Percentiles rank a stretch among this genome's conserved stretches.
Conservation (phyloP, 2,797 vertebrate species). For the Sandelia bainsii region DNA sequence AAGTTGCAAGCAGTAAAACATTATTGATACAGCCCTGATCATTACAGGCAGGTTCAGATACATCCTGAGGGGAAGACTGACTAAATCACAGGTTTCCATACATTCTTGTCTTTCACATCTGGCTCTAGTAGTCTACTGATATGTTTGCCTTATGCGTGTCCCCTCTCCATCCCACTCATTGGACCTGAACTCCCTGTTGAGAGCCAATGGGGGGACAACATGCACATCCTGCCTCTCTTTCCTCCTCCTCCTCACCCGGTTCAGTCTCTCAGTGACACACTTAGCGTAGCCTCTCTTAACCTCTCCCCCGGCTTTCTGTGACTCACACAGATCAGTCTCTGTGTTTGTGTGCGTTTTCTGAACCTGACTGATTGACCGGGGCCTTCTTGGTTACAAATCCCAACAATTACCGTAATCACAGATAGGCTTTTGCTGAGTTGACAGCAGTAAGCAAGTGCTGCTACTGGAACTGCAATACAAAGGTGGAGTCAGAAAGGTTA, state of each 20-base stretch:
- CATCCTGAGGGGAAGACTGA: background rate
- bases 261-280: conserved; percentile 19
- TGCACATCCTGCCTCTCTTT: conserved; percentile 44
- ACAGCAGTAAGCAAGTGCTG: conserved; percentile 17
- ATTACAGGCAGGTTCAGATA: conserved; percentile 2
- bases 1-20: conserved; percentile 12
- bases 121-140: conserved; percentile 30
- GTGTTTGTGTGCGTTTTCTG: conserved; percentile 31
- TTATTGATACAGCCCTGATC: background rate
- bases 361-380: conserved; percentile 10
- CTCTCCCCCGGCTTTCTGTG: conserved; percentile 6
- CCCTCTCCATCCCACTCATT: conserved; percentile 55
- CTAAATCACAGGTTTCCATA: background rate
- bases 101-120: conserved; percentile 12
- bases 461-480: background rate
- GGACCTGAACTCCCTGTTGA: conserved; percentile 42
- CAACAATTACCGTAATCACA: conserved; percentile 44
- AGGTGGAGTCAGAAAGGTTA: background rate
- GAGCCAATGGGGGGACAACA: conserved; percentile 62
- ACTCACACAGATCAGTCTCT: conserved; percentile 15
- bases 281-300: conserved; percentile 1
- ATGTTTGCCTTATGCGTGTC: conserved; percentile 68
- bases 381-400: conserved; percentile 44
- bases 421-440: conserved; percentile 42
- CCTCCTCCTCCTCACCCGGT: background rate